A percentile compares a stretch with the other conserved stretches of the same genome.
These are phyloP conservation scores for Alethe diademata DNA, from an alignment of 2,113 vertebrate species.

Conservation along the genomic window DNA sequence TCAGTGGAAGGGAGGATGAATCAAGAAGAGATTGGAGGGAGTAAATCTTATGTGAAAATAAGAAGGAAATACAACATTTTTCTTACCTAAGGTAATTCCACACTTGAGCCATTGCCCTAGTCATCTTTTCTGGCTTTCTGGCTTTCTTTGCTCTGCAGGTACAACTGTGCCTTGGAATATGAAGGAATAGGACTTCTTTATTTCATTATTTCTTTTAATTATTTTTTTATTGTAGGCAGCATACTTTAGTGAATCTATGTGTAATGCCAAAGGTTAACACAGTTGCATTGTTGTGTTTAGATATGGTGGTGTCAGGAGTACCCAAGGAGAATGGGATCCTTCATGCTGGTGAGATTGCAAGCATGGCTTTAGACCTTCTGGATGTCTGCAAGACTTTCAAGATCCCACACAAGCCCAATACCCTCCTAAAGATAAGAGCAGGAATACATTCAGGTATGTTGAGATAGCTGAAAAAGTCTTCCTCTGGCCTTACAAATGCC, in stretches of 20 bases:
- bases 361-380: slow-evolving; percentile 84
- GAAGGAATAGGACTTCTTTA: neutral
- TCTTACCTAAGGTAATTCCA: neutral
- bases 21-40: neutral
- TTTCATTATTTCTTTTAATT: neutral
- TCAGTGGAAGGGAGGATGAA: neutral
- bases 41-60: neutral
- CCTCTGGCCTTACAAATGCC: neutral
- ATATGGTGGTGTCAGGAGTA: slow-evolving; percentile 86
- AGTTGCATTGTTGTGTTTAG: slow-evolving; percentile 60
- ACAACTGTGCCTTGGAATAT: neutral
- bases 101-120: neutral
- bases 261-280: neutral
- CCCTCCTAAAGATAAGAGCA: slow-evolving; percentile 80
- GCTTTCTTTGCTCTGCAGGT: neutral
- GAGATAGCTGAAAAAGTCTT: neutral
- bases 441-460: slow-evolving; percentile 81
- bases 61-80: neutral
- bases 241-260: neutral
- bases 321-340: slow-evolving; percentile 79
- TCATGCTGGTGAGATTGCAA: slow-evolving; percentile 79
- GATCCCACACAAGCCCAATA: slow-evolving; percentile 82
- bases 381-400: slow-evolving; percentile 80
- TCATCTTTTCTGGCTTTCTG: neutral
- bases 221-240: neutral